These are phyloP conservation scores for Indri indri DNA, from an alignment of 2,113 vertebrate species.

Conservation along the genomic window DNA sequence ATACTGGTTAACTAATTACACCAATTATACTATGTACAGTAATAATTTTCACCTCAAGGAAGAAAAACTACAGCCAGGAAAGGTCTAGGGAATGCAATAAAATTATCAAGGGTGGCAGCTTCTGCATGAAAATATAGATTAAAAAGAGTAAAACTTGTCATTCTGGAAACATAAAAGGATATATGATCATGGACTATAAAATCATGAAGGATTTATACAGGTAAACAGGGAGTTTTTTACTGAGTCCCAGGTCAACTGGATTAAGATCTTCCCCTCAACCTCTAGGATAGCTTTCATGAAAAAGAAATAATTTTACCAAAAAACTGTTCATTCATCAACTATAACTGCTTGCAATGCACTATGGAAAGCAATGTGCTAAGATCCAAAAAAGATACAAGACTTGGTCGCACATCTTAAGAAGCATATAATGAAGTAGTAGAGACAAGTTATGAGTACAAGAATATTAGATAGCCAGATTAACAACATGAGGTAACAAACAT, in stretches of 20 bases:
- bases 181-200: background rate
- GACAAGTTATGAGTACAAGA: background rate
- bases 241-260: background rate
- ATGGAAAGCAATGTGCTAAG: background rate
- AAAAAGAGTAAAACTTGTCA: slow-evolving; percentile 25
- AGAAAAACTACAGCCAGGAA: slow-evolving; percentile 17
- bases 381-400: background rate
- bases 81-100: background rate
- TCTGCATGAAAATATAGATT: slow-evolving; percentile 12
- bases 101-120: slow-evolving; percentile 43
- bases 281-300: background rate
- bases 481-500: background rate
- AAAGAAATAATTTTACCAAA: slow-evolving; percentile 36
- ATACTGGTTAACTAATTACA: slow-evolving; percentile 12
- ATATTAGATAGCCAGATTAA: slow-evolving; percentile 31
- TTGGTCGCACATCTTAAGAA: background rate
- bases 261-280: slow-evolving; percentile 12
- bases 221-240: background rate
- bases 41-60: slow-evolving; percentile 7
- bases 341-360: background rate
- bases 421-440: background rate
- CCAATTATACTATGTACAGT: background rate
- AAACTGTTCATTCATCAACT: background rate
- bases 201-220: background rate
- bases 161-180: slow-evolving; percentile 21